phyloP scores from a whole-genome alignment of 2,888 invertebrate genomes.

The Anoplius nigerrimus region DNA sequence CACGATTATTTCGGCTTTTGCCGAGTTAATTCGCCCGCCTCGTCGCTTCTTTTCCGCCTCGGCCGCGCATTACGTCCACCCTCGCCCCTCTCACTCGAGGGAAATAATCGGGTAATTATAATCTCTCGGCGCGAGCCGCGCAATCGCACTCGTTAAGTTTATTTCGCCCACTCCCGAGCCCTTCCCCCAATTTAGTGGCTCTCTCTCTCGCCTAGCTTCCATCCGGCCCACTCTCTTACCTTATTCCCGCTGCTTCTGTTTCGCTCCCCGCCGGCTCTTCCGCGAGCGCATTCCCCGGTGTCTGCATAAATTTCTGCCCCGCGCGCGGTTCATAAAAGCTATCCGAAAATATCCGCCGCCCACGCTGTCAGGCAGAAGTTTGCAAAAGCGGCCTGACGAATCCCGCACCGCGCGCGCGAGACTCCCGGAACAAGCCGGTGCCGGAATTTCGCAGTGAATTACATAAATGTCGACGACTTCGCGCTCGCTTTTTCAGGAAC shows the following conservation, averaged over 20 bases:
- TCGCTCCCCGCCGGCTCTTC: slow-evolving; percentile 32
- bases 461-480: slow-evolving; percentile 19
- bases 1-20: too few relatives aligned
- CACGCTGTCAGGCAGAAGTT: slow-evolving; percentile 61
- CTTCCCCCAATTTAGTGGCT: slow-evolving; percentile 14
- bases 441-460: slow-evolving; percentile 40
- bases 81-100: too few relatives aligned
- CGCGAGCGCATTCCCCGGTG: slow-evolving; percentile 49
- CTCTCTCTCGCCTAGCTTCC: slow-evolving; percentile 27
- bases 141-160: neutral
- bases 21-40: too few relatives aligned
- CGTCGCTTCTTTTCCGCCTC: too few relatives aligned
- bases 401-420: slow-evolving; percentile 28
- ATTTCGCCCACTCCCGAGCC: neutral
- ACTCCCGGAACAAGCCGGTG: slow-evolving; percentile 17
- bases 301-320: slow-evolving; percentile 64
- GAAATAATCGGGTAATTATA: too few relatives aligned
- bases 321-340: slow-evolving; percentile 65
- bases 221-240: slow-evolving; percentile 25
- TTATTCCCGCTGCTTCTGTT: slow-evolving; percentile 28
- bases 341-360: slow-evolving; percentile 63
- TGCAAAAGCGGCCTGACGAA: slow-evolving; percentile 49
- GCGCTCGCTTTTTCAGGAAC: slow-evolving; percentile 5
- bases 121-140: too few relatives aligned
- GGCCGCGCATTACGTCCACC: too few relatives aligned